Base-by-base conservation (phyloP, 2,113 vertebrate species). In the Eulacestoma nigropectus region DNA sequence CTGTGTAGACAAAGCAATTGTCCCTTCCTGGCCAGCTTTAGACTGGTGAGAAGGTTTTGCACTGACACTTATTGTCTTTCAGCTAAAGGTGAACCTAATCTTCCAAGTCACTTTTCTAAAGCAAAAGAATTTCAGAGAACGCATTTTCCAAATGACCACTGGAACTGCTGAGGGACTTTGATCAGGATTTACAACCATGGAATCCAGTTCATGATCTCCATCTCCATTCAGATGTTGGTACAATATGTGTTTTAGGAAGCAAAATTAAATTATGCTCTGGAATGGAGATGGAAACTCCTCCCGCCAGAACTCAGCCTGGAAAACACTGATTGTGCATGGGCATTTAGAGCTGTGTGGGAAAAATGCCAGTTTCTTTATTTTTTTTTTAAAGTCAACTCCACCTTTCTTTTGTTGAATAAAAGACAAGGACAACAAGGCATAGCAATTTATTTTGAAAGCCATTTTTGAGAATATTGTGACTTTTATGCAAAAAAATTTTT, bases 271-370 rank as follows among this genome's bases (percentile, higher is more conserved):
- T 77, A 37, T 49, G 26, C 7, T 69, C n/a, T 84, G 50, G 33
- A 69, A 70, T n/a, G 13, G 35, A 68, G 17, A 26, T 10, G 8
- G 37, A 77, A 65, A 3, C 9, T 16, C 14, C 82, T 86, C 20
- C n/a, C 18, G 56, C 8, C 16, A 74, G 29, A 67, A 7, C 27
- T 9, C n/a, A 84, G 39, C n/a, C 11, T 27, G 33, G 14, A 68
- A 88, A 74, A 26, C 12, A 32, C 2, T 0, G 1, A 41, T 10
- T 37, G 9, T 57, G 33, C 9, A 11, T 30, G 7, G 17, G 13
- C 22, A 73, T 57, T 62, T 53, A 73, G 29, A 78, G 35, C 3
- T 49, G 13, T 32, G 9, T 23, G 13, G 10, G 26, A 60, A 89
- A 91, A 67, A 84, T 25, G 1, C 5, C 16, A 39, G 6, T 33